Evolutionary conservation across 2,113 vertebrate genomes (phyloP).

Genomic region (Kryptolebias marmoratus): DNA sequence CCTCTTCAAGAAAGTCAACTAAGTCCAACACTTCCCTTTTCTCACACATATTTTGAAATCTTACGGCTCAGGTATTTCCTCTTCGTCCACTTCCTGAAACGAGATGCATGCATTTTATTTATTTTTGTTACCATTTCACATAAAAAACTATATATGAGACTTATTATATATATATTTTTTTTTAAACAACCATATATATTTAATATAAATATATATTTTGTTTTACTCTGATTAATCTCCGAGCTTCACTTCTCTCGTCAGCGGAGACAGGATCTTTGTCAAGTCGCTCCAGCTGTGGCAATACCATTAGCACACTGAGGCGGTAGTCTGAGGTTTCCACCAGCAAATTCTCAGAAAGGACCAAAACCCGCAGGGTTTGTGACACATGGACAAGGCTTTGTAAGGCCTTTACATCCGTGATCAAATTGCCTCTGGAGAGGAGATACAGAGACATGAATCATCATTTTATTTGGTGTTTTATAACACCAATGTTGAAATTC

Average conservation of each 20-base stretch:
- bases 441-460: neutral
- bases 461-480: neutral
- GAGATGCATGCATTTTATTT: slow-evolving; percentile 5
- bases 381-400: slow-evolving; percentile 58
- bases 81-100: slow-evolving; percentile 68
- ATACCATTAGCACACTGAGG: slow-evolving; percentile 76
- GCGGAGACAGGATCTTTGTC: slow-evolving; percentile 86
- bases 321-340: slow-evolving; percentile 79
- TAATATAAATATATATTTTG: too few relatives aligned
- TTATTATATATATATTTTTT: too few relatives aligned
- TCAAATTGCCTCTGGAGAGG: slow-evolving; percentile 71
- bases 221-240: slow-evolving; percentile 63
- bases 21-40: slow-evolving; percentile 47
- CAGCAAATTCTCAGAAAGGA: slow-evolving; percentile 87
- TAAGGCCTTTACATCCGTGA: slow-evolving; percentile 59
- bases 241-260: slow-evolving; percentile 83
- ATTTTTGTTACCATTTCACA: neutral
- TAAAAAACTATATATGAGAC: too few relatives aligned
- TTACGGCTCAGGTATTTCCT: slow-evolving; percentile 42
- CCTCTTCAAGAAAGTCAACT: slow-evolving; percentile 33
- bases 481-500: too few relatives aligned
- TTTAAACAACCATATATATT: too few relatives aligned
- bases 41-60: slow-evolving; percentile 19
- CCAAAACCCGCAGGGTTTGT: slow-evolving; percentile 80
- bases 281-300: slow-evolving; percentile 83